Base-by-base conservation (phyloP, 2,113 vertebrate species). In the Leuciscus idus region DNA sequence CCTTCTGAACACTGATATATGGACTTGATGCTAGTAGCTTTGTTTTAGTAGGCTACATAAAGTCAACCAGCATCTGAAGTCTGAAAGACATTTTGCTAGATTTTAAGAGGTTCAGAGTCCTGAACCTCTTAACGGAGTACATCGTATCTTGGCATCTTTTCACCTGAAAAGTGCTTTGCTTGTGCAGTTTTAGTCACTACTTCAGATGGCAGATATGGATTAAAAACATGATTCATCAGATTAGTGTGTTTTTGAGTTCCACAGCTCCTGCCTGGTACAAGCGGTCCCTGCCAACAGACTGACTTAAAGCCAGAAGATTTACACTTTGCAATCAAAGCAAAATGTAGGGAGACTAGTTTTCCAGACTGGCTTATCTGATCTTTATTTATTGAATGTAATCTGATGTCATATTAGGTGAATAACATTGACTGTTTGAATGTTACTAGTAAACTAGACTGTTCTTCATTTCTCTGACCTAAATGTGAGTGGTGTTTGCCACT, bases 141-240 rank as follows among this genome's bases (percentile, higher is more conserved):
- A 21, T 4, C 4, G 0, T 6, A 48, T 64, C 13, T 19, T 64
- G n/a, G 33, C 77, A 61, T 62, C 17, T 28, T 81, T 70, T 79
- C 84, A 26, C 48, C 36, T 66, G 19, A 2, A 61, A n/a, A 62
- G 81, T 48, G 6, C 78, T 75, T 64, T 81, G 50, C 66, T 72
- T 66, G 36, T 74, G 15, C 61, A 28, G 15, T 50, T 66, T 81
- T 81, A 36, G 26, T 33, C 46, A 28, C 6, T 15, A n/a, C 50
- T 72, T 84, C 39, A 86, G 48, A 81, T 43, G 59, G 39, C 6
- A 1, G 36, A 84, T 57, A 21, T 39, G 50, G 46, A 57, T 85
- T 79, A 57, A 55, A 78, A 46, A 30, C 57, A 66, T 61, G 36
- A 66, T n/a, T 70, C 84, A 70, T 43, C 55, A 33, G 77, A 89